Conservation (phyloP, 2,797 vertebrate genomes). For the Cirrhinus mrigala region DNA sequence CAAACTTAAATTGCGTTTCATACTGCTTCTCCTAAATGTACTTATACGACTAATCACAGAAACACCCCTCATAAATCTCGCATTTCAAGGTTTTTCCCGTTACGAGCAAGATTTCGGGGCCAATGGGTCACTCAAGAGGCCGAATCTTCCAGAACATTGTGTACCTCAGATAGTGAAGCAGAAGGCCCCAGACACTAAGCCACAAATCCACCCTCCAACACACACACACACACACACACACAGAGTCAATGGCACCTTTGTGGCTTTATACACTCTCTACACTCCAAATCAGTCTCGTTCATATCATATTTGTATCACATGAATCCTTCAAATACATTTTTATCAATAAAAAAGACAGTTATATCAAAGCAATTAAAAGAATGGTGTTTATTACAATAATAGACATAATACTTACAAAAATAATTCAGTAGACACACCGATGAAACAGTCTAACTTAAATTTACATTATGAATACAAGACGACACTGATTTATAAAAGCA, state of each 20-base stretch:
- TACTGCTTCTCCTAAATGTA: not conserved
- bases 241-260: constrained; percentile 20
- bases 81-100: not conserved
- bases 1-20: not conserved
- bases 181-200: constrained; percentile 50
- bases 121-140: constrained; percentile 45
- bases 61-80: constrained; percentile 2
- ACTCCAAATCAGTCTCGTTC: not conserved
- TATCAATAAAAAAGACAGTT: constrained; percentile 3
- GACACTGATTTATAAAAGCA: not conserved
- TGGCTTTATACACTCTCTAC: constrained; percentile 20
- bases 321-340: not conserved
- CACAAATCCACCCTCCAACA: constrained; percentile 49
- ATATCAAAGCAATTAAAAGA: not conserved
- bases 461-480: not conserved
- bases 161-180: constrained; percentile 51
- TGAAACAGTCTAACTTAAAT: not conserved
- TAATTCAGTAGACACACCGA: not conserved
- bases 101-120: constrained; percentile 45
- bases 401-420: not conserved
- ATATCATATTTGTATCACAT: not conserved
- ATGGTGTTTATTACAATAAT: constrained; percentile 6
- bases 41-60: not conserved
- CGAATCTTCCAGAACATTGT: constrained; percentile 55
- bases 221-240: constrained; percentile 38